Evolutionary conservation across 2,797 vertebrate species (phyloP), one percentile per base, ranked within the genome.

Genomic region (Danio aesculapii): DNA sequence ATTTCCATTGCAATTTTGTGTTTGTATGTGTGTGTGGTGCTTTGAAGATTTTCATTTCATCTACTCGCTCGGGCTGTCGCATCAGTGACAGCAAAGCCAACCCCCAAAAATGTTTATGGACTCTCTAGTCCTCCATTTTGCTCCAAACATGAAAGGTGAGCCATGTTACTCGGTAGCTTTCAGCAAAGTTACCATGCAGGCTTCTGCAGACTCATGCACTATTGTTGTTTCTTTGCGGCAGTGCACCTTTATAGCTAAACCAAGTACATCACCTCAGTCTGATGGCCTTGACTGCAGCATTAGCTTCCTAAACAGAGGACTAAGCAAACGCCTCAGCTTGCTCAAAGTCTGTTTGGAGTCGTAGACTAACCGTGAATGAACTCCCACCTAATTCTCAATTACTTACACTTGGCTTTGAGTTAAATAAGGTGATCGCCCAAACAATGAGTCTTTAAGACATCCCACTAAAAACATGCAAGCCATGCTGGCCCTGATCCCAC

Each of bases 141-240:
- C 81, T 52, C 50, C 47, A 50, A 81, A 80, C 76, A 70, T 70
- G 16, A 74, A 82, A 82, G 50, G 46, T 17, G 70, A 74, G 68
- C 13, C 74, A 64, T 16, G 59, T 71, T 61, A 75, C 59, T 82
- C 63, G 66, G 79, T 75, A 57, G 82, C 68, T 80, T 49, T 71
- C 17, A 77, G 76, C 52, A 77, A 81, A 81, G 79, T 62, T 72
- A 75, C 67, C 66, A 44, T 39, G 47, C 76, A 79, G 49, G 62
- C 80, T 52, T 77, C 73, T 70, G 78, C 75, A 73, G 59, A 84
- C 72, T 72, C 66, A 77, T 61, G 75, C 84, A 86, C 59, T 70
- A 52, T 69, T 41, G 57, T 70, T 57, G 66, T 77, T 62, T 76
- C 78, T 79, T 62, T 72, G 55, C 66, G 4, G 74, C 21, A 53